A percentile compares a stretch with the other conserved stretches of the same genome.
phyloP scores from a whole-genome alignment of 2,797 vertebrate species.

The Euthynnus affinis region DNA sequence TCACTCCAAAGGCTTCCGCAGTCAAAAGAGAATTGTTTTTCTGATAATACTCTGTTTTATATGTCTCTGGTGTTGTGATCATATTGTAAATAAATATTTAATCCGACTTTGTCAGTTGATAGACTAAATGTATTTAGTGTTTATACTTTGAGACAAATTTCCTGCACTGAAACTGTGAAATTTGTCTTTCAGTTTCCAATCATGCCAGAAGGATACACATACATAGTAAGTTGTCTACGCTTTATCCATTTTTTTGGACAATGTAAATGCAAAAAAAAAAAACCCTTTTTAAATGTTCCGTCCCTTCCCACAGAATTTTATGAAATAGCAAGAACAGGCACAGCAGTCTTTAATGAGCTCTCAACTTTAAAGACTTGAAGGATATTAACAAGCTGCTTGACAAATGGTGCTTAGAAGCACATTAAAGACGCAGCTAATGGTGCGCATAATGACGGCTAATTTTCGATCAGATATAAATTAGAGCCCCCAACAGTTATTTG shows the following conservation, averaged over 20 bases:
- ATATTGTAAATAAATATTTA: slow-evolving; percentile 14
- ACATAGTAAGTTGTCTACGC: neutral
- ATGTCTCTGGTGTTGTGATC: slow-evolving; percentile 13
- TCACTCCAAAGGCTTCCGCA: slow-evolving; percentile 12
- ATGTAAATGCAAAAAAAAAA: slow-evolving; percentile 56
- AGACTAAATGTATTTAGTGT: neutral
- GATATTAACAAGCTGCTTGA: slow-evolving; percentile 99
- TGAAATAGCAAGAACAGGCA: slow-evolving; percentile 96
- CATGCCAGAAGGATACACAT: neutral
- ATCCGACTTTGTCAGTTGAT: neutral
- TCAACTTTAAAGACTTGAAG: slow-evolving; percentile 99
- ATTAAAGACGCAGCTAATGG: slow-evolving; percentile 99
- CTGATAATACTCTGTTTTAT: slow-evolving; percentile 15
- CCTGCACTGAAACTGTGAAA: neutral
- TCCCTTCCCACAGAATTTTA: slow-evolving; percentile 89
- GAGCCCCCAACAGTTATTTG: slow-evolving; percentile 99
- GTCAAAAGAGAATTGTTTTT: slow-evolving; percentile 22
- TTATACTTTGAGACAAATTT: neutral
- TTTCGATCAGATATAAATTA: slow-evolving; percentile 99
- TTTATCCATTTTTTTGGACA: slow-evolving; percentile 39
- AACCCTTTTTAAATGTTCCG: slow-evolving; percentile 73
- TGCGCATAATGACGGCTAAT: slow-evolving; percentile 99
- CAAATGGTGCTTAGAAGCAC: slow-evolving; percentile 99
- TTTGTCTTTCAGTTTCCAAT: slow-evolving; percentile 9
- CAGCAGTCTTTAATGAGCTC: slow-evolving; percentile 99